These are phyloP conservation scores for Probosciger aterrimus DNA, from an alignment of 2,113 vertebrate species.

Conservation along the genomic window DNA sequence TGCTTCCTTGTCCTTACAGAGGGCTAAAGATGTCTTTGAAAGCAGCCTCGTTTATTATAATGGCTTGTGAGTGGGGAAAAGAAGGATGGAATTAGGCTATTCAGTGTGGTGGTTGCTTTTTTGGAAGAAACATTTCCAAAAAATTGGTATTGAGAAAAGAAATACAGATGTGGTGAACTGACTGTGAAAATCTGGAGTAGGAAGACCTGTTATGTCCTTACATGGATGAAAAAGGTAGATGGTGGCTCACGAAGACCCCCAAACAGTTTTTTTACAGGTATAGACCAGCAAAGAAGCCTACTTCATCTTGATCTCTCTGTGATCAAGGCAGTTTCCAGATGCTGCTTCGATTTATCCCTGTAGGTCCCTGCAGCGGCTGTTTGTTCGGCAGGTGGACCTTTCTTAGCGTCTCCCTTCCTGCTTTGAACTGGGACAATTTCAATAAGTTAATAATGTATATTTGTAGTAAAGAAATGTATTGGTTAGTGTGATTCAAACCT, in stretches of 20 bases:
- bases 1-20: not conserved
- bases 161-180: not conserved
- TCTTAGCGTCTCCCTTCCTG: not conserved
- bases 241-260: not conserved
- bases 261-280: not conserved
- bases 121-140: not conserved
- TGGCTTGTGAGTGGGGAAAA: not conserved
- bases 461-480: not conserved
- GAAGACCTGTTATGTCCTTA: not conserved
- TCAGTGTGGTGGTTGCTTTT: not conserved
- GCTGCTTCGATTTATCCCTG: not conserved
- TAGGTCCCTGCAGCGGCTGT: not conserved
- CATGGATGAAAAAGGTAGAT: not conserved
- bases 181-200: not conserved
- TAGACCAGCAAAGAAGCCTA: not conserved
- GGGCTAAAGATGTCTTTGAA: not conserved
- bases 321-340: not conserved
- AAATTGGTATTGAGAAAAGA: not conserved
- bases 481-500: not conserved
- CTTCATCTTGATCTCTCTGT: not conserved
- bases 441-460: not conserved
- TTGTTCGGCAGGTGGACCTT: fast-evolving
- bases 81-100: not conserved
- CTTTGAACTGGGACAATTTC: not conserved
- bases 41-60: not conserved